Percentiles rank a stretch among this genome's conserved stretches.
These are phyloP conservation scores for Mesembrinibis cayennensis DNA, from an alignment of 2,113 vertebrate species.

Conservation along the genomic window DNA sequence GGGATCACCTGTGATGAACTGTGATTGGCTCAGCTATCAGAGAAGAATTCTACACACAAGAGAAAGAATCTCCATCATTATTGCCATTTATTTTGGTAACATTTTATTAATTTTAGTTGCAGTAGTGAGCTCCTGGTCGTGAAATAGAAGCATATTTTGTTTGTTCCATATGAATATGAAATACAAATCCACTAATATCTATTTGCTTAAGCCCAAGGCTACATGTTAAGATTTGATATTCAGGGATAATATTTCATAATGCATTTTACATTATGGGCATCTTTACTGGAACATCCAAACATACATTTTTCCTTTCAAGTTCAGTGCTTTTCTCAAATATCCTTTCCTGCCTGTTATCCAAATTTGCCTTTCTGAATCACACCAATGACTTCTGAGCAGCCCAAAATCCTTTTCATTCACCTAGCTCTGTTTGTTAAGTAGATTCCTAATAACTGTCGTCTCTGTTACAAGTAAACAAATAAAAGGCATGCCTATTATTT, in stretches of 20 bases:
- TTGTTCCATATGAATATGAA: not conserved
- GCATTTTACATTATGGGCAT: slow-evolving; percentile 12
- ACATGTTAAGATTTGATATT: not conserved
- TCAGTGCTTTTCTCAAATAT: slow-evolving; percentile 46
- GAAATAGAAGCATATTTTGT: not conserved
- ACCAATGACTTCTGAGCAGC: slow-evolving; percentile 42
- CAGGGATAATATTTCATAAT: not conserved
- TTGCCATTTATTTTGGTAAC: not conserved
- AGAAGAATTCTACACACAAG: not conserved
- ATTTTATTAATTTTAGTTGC: not conserved
- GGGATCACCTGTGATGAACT: not conserved
- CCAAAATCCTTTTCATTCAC: slow-evolving; percentile 54
- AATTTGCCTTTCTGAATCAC: slow-evolving; percentile 44
- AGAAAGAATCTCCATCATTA: not conserved
- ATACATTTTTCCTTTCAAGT: slow-evolving; percentile 37
- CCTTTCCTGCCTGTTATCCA: slow-evolving; percentile 15
- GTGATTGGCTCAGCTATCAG: not conserved
- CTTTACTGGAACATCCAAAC: slow-evolving; percentile 49
- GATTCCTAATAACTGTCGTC: slow-evolving; percentile 50
- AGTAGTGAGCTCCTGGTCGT: not conserved
- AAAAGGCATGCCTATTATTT: not conserved
- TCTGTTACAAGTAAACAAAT: slow-evolving; percentile 15
- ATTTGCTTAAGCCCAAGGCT: not conserved
- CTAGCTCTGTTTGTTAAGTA: slow-evolving; percentile 43
- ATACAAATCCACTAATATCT: not conserved